Percentiles rank a stretch among this genome's conserved stretches.
phyloP scores from a whole-genome alignment of 1,140 invertebrate genomes.

The Penaeus chinensis region DNA sequence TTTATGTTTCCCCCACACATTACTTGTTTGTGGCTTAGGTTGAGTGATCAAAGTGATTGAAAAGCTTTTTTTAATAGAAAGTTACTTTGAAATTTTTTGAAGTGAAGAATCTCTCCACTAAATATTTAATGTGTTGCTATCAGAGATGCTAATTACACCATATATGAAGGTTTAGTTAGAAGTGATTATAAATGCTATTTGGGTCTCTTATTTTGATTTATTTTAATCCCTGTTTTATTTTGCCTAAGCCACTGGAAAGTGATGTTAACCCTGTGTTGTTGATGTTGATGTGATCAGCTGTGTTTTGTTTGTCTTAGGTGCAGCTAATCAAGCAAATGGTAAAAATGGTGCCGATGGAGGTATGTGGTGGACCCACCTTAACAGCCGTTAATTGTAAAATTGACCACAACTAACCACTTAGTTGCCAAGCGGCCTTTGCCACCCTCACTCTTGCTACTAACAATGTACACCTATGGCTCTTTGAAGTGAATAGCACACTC shows the following conservation, averaged over 20 bases:
- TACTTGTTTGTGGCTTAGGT: constrained; percentile 35
- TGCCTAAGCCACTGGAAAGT: constrained; percentile 35
- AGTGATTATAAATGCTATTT: too few species aligned
- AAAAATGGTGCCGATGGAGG: constrained; percentile 63
- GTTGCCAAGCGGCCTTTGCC: constrained; percentile 27
- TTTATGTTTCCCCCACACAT: constrained; percentile 31
- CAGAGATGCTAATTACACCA: background rate
- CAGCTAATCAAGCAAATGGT: constrained; percentile 63
- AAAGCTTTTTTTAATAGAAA: background rate
- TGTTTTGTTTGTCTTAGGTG: constrained; percentile 63
- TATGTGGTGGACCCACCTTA: constrained; percentile 61
- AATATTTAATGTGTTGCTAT: background rate
- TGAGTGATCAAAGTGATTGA: background rate
- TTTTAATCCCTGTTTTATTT: constrained; percentile 18
- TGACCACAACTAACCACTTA: constrained; percentile 51
- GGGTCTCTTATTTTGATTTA: background rate
- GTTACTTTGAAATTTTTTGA: too few species aligned
- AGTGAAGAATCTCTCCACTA: too few species aligned
- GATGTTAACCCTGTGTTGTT: constrained; percentile 47
- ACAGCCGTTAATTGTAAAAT: constrained; percentile 48
- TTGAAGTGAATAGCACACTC: background rate
- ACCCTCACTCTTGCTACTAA: constrained; percentile 40
- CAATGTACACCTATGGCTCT: constrained; percentile 13
- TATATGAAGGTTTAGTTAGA: background rate
- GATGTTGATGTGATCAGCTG: constrained; percentile 55